phyloP scores from a whole-genome alignment of 1,140 invertebrate genomes.

The Eriocheir sinensis region DNA sequence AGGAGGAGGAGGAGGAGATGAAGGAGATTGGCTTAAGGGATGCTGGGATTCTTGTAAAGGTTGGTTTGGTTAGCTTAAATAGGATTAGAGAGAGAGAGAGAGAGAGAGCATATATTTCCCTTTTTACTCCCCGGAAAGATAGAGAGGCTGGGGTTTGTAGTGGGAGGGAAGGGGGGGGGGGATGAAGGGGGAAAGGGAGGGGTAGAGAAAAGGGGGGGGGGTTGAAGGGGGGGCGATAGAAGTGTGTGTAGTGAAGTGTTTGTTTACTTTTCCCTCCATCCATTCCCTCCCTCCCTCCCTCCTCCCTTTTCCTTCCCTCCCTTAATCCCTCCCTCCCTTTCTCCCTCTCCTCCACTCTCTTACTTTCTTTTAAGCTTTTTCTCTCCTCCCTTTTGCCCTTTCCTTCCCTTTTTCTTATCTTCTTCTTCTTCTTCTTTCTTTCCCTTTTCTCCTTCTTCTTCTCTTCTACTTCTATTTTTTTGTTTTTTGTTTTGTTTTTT shows the following conservation, averaged over 20 bases:
- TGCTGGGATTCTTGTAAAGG: too few relatives aligned
- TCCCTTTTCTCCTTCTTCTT: background rate
- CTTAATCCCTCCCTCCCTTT: background rate
- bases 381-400: background rate
- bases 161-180: background rate
- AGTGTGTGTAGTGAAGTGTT: slow-evolving; percentile 32
- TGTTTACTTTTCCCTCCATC: slow-evolving; percentile 9
- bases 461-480: too few relatives aligned
- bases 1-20: background rate
- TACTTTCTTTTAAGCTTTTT: too few relatives aligned
- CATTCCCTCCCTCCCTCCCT: background rate
- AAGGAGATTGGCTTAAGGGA: background rate
- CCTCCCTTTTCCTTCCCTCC: background rate
- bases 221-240: background rate
- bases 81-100: slow-evolving; percentile 17
- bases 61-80: background rate
- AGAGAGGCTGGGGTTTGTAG: background rate
- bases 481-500: too few relatives aligned
- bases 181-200: background rate
- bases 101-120: background rate
- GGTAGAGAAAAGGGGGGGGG: background rate
- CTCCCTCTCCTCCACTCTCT: background rate
- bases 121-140: background rate
- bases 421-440: background rate
- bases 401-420: background rate